These are phyloP conservation scores for Enteromius thamalakanensis DNA, from an alignment of 2,797 vertebrate species.

Conservation along the genomic window DNA sequence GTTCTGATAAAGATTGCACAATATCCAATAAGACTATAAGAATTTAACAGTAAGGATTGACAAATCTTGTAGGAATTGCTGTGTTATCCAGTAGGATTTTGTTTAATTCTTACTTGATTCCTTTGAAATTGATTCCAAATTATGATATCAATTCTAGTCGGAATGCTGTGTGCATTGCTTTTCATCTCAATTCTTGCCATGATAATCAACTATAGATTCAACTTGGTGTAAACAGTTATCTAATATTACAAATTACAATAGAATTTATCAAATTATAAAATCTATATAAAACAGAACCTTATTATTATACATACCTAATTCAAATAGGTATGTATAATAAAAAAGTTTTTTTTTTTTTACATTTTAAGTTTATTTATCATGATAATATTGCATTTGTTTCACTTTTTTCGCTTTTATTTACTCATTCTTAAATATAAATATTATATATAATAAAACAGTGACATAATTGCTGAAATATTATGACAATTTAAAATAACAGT, in stretches of 20 bases:
- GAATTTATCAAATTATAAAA: not conserved
- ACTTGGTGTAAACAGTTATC: not conserved
- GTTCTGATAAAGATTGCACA: not conserved
- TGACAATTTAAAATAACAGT: too few relatives aligned
- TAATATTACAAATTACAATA: not conserved
- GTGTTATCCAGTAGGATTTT: conserved; percentile 1
- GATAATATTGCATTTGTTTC: too few relatives aligned
- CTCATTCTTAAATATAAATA: not conserved
- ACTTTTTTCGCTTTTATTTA: too few relatives aligned
- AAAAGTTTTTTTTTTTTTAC: too few relatives aligned
- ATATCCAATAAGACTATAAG: conserved; percentile 10
- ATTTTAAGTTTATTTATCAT: too few relatives aligned
- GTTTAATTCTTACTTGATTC: conserved; percentile 12
- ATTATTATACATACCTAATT: too few relatives aligned
- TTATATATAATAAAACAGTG: too few relatives aligned
- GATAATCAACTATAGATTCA: not conserved
- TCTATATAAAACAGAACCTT: not conserved
- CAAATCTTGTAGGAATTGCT: not conserved
- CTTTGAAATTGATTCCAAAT: not conserved
- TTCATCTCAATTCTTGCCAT: not conserved
- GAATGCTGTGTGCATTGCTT: not conserved
- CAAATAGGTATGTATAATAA: too few relatives aligned
- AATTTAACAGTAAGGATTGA: not conserved
- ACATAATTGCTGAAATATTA: too few relatives aligned
- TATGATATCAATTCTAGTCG: not conserved